A percentile compares a stretch with the other conserved stretches of the same genome.
Conservation (phyloP, 2,113 vertebrate species). For the Rhagologus leucostigma region DNA sequence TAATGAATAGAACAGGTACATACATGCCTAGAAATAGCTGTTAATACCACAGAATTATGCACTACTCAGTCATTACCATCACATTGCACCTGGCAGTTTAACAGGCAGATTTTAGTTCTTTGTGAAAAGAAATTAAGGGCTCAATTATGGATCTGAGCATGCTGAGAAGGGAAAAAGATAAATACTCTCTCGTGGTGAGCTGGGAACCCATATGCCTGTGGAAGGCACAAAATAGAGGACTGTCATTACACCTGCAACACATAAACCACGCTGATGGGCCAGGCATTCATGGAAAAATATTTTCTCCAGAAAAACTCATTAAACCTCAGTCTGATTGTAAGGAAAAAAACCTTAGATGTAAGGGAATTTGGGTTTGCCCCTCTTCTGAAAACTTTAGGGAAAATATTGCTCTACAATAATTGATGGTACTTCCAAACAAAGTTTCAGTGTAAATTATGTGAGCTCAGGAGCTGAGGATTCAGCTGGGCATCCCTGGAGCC, state of each 20-base stretch:
- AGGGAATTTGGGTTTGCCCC: background rate
- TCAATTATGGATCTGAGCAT: background rate
- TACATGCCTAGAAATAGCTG: slow-evolving; percentile 17
- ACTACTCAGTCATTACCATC: slow-evolving; percentile 51
- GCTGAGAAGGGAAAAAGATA: background rate
- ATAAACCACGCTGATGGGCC: background rate
- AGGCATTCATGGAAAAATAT: background rate
- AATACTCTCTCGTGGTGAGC: background rate
- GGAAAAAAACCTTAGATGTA: background rate
- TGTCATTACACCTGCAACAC: background rate
- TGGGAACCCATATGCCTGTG: background rate
- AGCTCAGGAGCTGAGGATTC: background rate
- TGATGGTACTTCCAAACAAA: background rate
- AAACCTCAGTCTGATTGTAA: background rate
- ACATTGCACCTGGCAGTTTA: slow-evolving; percentile 48
- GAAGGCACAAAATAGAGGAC: background rate
- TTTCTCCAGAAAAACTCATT: background rate
- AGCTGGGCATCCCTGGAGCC: background rate
- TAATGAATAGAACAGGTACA: slow-evolving; percentile 47
- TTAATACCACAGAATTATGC: slow-evolving; percentile 47
- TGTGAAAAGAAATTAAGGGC: slow-evolving; percentile 35
- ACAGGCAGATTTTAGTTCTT: slow-evolving; percentile 27
- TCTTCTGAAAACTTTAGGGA: background rate
- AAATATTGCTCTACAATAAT: accelerated
- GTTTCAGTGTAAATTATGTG: background rate